Base-by-base conservation (phyloP, 2,888 invertebrate genomes). In the Notocelia uddmanniana region DNA sequence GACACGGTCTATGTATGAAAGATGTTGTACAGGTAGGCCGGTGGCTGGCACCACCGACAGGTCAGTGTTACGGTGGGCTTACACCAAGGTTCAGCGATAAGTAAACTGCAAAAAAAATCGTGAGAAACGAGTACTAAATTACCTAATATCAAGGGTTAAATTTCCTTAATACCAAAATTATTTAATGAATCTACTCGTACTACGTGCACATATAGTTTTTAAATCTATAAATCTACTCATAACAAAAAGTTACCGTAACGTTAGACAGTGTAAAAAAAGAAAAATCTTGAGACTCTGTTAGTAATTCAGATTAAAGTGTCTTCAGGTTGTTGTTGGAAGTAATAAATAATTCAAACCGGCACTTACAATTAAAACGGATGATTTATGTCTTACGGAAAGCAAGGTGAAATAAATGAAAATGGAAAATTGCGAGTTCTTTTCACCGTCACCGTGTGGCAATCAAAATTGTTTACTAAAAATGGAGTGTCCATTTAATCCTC, bases 331-430 rank as follows among this genome's bases (percentile, higher is more conserved):
- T 31, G 59, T 50, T 21, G 68, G 45, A 63, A 57, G 60, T 60
- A 55, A 63, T 69, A 55, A 55, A 69, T 55, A 57, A 63, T 62
- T 45, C 57, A 23, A 55, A 62, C 62, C 62, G 48, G 55, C 58
- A 62, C 60, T 68, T 37, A 73, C 72, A 73, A 73, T 73, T 73
- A 73, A 71, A 73, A 73, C 68, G 62, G 68, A 62, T 68, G 66
- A 73, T 68, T 68, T 63, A 68, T 73, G 52, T 55, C 63, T 58
- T 68, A 45, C 59, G 64, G 62, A 45, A 68, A 67, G 59, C 58
- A 70, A 69, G 66, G 15, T 63, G 34, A 63, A 60, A 48, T 59
- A 71, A 64, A 54, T 34, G 31, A 21, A 63, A 64, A 64, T 34
- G 19, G 21, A 50, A 21, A 31, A 50, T 26, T 26, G 2, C 26